Conservation (phyloP, 2,888 invertebrate genomes). For the Dysmachus trigonus region DNA sequence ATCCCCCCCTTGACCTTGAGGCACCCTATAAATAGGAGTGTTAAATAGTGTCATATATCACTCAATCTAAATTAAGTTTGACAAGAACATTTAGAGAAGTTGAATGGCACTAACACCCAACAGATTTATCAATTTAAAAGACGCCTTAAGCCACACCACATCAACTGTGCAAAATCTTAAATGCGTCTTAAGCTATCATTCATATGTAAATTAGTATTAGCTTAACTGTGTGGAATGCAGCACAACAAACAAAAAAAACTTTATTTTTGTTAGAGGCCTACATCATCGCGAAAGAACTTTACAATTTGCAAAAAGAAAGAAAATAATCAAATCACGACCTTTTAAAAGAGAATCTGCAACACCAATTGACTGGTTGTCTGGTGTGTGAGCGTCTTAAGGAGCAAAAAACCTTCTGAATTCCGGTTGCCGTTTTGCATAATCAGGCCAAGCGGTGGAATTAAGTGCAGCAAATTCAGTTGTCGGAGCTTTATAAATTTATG, state of each 20-base stretch:
- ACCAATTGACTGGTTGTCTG: not conserved
- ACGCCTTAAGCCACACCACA: not conserved
- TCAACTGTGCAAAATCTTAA: not conserved
- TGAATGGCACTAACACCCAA: not conserved
- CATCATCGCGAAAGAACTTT: not conserved
- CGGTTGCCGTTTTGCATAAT: constrained; percentile 12
- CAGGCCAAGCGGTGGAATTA: not conserved
- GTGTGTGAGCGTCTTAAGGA: not conserved
- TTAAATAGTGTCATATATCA: not conserved
- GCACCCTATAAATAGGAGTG: not conserved
- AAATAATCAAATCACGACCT: not conserved
- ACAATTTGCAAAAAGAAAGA: not conserved
- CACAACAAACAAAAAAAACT: not conserved
- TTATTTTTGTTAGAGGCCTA: not conserved
- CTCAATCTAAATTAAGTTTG: not conserved
- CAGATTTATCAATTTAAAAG: not conserved
- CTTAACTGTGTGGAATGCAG: not conserved
- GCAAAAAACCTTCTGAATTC: not conserved
- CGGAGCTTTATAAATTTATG: constrained; percentile 16
- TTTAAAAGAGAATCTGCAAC: not conserved
- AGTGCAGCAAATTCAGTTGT: constrained; percentile 13
- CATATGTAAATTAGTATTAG: not conserved
- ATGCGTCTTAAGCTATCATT: not conserved
- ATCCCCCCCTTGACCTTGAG: not conserved
- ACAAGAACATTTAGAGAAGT: not conserved